phyloP scores from a whole-genome alignment of 2,888 invertebrate genomes.

The Chrysolina haemoptera region DNA sequence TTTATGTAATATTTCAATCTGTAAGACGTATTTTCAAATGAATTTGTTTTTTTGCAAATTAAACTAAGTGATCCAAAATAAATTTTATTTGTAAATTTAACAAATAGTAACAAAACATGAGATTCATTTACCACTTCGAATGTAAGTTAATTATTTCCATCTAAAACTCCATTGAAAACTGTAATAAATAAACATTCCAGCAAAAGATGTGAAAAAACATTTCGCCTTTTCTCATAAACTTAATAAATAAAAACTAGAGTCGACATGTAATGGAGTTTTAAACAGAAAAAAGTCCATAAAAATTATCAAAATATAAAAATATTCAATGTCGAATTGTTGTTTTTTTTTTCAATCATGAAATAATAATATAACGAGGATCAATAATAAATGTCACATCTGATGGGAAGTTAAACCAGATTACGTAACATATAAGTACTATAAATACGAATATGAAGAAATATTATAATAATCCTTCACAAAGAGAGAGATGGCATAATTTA shows the following conservation, averaged over 20 bases:
- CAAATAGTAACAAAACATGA: slow-evolving; percentile 26
- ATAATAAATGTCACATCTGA: not conserved
- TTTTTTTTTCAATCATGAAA: not conserved
- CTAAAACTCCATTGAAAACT: slow-evolving; percentile 15
- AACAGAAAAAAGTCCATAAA: not conserved
- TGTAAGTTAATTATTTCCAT: slow-evolving; percentile 12
- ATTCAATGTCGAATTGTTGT: not conserved
- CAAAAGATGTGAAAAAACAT: slow-evolving; percentile 3
- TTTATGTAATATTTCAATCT: too few species aligned
- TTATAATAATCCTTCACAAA: slow-evolving; percentile 2
- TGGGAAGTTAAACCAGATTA: not conserved
- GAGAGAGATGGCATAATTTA: not conserved
- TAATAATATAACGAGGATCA: not conserved
- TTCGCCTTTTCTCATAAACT: not conserved
- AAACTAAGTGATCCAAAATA: slow-evolving; percentile 19
- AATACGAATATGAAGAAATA: not conserved
- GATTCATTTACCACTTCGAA: slow-evolving; percentile 26
- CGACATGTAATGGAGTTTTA: slow-evolving; percentile 11
- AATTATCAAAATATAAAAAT: slow-evolving; percentile 1
- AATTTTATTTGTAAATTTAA: slow-evolving; percentile 29
- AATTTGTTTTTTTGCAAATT: not conserved
- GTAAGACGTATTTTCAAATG: too few species aligned
- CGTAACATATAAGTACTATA: not conserved
- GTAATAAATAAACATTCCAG: slow-evolving; percentile 25
- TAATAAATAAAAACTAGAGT: slow-evolving; percentile 5